Conservation (phyloP, 2,113 vertebrate species). For the Podarcis cretensis region DNA sequence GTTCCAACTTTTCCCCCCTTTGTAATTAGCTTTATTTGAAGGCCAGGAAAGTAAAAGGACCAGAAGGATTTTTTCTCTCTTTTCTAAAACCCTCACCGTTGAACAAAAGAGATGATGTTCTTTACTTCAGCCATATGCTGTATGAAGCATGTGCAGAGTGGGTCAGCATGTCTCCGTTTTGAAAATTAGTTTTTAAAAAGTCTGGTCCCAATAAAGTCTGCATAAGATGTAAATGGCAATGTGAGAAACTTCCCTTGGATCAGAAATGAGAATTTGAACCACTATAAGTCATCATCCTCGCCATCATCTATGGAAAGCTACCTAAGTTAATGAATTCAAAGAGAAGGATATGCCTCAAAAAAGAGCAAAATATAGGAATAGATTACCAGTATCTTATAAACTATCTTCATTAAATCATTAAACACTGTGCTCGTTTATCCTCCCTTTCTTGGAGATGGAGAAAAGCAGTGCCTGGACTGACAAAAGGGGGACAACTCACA, state of each 20-base stretch:
- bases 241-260: conserved; percentile 59
- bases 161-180: conserved; percentile 74
- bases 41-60: conserved; percentile 82
- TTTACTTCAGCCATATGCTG: conserved; percentile 79
- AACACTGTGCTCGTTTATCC: neutral
- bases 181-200: conserved; percentile 24
- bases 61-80: conserved; percentile 73
- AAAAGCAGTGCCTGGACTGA: neutral
- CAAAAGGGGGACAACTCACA: neutral
- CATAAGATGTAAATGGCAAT: conserved; percentile 58
- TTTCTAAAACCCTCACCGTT: conserved; percentile 21
- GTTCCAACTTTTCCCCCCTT: conserved; percentile 78
- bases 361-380: conserved; percentile 31
- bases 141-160: conserved; percentile 60
- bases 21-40: conserved; percentile 87
- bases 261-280: conserved; percentile 61
- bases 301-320: conserved; percentile 58
- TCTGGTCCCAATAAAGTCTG: conserved; percentile 66
- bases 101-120: conserved; percentile 82
- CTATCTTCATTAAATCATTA: neutral
- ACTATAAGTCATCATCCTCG: conserved; percentile 21
- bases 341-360: conserved; percentile 39
- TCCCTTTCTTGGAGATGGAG: neutral
- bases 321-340: conserved; percentile 9
- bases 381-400: neutral